Evolutionary conservation across 2,797 vertebrate species (phyloP).

Genomic region (Alauda arvensis): DNA sequence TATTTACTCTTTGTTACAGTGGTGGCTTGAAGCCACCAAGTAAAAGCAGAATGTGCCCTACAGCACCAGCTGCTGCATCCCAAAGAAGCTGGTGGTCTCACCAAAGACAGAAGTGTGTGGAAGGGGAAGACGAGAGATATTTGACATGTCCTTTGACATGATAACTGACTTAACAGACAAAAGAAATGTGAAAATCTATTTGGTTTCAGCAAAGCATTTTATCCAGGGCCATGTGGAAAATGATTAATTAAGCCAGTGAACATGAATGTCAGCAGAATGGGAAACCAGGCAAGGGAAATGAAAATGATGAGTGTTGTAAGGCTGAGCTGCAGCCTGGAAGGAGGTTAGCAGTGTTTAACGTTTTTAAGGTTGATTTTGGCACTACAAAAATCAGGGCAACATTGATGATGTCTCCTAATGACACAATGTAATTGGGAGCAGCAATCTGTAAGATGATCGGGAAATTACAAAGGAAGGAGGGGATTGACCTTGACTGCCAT

Average conservation of each 20-base stretch:
- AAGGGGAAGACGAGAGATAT: background rate
- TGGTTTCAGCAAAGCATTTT: background rate
- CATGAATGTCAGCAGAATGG: background rate
- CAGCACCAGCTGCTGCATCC: background rate
- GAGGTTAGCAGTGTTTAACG: constrained; percentile 34
- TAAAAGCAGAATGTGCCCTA: background rate
- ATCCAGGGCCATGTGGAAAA: background rate
- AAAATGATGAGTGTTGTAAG: background rate
- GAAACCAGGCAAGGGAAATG: background rate
- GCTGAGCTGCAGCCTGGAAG: constrained; percentile 12
- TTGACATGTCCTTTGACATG: background rate
- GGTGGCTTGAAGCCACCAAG: background rate
- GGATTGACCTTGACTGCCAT: background rate
- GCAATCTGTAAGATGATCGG: rapidly evolving
- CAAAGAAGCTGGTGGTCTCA: background rate
- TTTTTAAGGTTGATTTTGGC: constrained; percentile 15
- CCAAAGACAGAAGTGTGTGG: rapidly evolving
- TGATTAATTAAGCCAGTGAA: constrained; percentile 9
- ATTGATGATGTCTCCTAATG: background rate
- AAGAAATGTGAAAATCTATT: background rate
- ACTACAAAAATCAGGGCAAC: background rate
- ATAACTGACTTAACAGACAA: background rate
- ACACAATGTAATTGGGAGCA: background rate
- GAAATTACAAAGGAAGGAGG: background rate
- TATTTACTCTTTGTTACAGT: background rate